Evolutionary conservation across 30 jellyfish, hydroid and myxozoan genomes (phyloP).

Genomic region (Phacellophora camtschatica): DNA sequence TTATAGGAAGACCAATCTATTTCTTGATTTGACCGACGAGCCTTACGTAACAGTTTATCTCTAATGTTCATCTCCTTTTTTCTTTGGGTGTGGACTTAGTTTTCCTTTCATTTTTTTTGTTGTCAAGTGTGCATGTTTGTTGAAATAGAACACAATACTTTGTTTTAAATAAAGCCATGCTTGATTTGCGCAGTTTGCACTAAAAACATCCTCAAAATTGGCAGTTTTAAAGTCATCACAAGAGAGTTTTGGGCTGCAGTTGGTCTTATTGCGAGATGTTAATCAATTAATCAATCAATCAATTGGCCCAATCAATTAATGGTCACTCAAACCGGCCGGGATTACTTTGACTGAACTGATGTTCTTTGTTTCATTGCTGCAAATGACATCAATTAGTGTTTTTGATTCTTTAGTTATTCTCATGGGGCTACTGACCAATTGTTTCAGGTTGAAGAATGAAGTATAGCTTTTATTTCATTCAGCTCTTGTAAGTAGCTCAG

Average conservation of each 20-base stretch:
- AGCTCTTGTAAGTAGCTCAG: slow-evolving; percentile 44
- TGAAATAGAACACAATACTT: neutral
- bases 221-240: slow-evolving; percentile 27
- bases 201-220: slow-evolving; percentile 3
- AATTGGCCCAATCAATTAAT: slow-evolving; percentile 22
- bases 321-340: neutral
- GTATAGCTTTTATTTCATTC: too few species aligned
- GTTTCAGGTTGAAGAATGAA: slow-evolving; percentile 16
- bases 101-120: slow-evolving; percentile 15
- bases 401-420: slow-evolving; percentile 24
- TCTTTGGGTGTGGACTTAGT: slow-evolving; percentile 17
- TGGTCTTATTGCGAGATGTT: slow-evolving; percentile 2
- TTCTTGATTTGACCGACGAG: slow-evolving; percentile 23
- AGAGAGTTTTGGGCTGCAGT: neutral
- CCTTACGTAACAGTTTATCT: slow-evolving; percentile 17
- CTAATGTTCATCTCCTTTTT: slow-evolving; percentile 26
- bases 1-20: slow-evolving; percentile 12
- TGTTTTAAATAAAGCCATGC: slow-evolving; percentile 6
- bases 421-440: slow-evolving; percentile 9
- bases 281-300: too few species aligned
- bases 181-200: neutral
- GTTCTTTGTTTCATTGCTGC: neutral
- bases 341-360: neutral
- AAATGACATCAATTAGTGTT: slow-evolving; percentile 22
- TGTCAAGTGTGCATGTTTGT: slow-evolving; percentile 52